These are phyloP conservation scores for Bettongia penicillata DNA, from an alignment of 2,113 vertebrate species.

Conservation along the genomic window DNA sequence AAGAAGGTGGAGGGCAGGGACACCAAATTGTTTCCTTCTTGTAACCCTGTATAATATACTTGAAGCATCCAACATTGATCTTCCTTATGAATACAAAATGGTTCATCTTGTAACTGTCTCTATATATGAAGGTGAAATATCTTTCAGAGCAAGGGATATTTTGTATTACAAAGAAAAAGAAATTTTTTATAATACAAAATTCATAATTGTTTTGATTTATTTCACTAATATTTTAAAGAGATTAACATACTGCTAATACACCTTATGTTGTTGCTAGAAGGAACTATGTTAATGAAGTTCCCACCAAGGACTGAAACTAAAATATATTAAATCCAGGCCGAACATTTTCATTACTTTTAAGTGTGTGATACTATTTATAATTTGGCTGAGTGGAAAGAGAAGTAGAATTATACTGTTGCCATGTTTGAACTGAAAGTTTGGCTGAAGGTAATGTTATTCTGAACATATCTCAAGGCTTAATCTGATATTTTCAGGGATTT, in stretches of 20 bases:
- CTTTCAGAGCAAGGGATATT: not conserved
- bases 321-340: not conserved
- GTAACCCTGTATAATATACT: not conserved
- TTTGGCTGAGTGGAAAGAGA: not conserved
- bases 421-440: not conserved
- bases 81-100: not conserved
- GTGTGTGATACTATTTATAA: constrained; percentile 5
- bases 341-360: constrained; percentile 15
- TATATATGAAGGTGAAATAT: not conserved
- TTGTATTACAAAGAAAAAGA: constrained; percentile 26
- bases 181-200: not conserved
- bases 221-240: not conserved
- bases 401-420: not conserved
- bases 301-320: not conserved
- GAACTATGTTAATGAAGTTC: not conserved
- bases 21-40: not conserved
- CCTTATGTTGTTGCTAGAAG: constrained; percentile 19
- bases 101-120: not conserved
- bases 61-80: not conserved
- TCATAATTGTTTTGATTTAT: not conserved
- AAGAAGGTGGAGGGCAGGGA: not conserved
- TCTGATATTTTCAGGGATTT: not conserved
- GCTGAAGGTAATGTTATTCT: not conserved
- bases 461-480: not conserved
- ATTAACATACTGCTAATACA: not conserved